Evolutionary conservation across 2,797 vertebrate genomes (phyloP).

Genomic region (Meriones psammophilus): DNA sequence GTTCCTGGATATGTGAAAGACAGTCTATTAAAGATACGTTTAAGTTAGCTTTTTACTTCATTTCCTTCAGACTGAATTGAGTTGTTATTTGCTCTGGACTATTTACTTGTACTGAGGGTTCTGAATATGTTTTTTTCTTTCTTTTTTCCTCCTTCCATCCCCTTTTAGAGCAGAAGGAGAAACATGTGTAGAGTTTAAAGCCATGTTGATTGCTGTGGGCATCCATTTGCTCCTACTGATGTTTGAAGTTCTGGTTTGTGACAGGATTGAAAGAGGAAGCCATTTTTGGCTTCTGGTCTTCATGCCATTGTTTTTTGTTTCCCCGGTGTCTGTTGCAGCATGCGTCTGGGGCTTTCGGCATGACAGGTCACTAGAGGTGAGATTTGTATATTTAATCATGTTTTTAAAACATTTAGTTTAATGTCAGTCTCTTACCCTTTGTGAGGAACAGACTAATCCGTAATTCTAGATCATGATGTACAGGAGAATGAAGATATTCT

Average conservation of each 20-base stretch:
- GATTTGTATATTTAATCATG: neutral
- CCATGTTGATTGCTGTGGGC: slow-evolving; percentile 98
- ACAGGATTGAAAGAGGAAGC: slow-evolving; percentile 94
- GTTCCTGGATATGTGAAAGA: slow-evolving; percentile 42
- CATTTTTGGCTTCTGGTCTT: slow-evolving; percentile 99
- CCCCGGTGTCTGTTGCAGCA: slow-evolving; percentile 97
- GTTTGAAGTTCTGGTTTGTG: slow-evolving; percentile 98
- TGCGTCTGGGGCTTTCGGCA: slow-evolving; percentile 99
- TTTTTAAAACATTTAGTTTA: neutral
- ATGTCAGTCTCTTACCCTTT: neutral
- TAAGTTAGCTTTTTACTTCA: neutral
- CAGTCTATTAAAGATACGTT: slow-evolving; percentile 9
- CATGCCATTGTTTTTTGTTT: slow-evolving; percentile 99
- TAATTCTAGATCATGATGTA: neutral
- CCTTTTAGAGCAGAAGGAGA: slow-evolving; percentile 96
- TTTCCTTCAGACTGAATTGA: neutral
- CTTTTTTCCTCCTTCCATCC: slow-evolving; percentile 68
- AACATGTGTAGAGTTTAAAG: slow-evolving; percentile 99
- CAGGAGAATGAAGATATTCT: neutral
- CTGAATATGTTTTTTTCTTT: slow-evolving; percentile 62
- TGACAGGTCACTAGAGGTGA: slow-evolving; percentile 97
- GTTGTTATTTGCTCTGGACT: neutral
- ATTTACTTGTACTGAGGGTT: neutral
- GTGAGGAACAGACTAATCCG: slow-evolving; percentile 21
- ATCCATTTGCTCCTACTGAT: slow-evolving; percentile 97